A percentile compares a stretch with the other conserved stretches of the same genome.
Conservation (phyloP, 2,113 vertebrate genomes). For the Gymnogyps californianus region DNA sequence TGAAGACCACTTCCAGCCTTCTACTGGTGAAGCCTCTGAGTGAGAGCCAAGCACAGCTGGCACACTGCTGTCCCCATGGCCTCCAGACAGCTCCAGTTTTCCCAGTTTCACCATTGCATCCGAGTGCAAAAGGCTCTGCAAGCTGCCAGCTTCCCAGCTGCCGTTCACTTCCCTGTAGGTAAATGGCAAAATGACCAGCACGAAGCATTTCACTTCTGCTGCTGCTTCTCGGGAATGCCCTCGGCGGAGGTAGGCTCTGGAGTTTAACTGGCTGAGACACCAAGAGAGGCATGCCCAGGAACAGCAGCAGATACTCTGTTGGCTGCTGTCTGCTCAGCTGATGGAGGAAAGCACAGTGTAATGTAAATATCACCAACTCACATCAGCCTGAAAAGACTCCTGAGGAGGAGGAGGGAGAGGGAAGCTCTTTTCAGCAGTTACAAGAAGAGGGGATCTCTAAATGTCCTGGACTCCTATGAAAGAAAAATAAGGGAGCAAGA, state of each 20-base stretch:
- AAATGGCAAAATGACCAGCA: not conserved
- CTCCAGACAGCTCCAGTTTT: not conserved
- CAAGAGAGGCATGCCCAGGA: not conserved
- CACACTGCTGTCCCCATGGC: not conserved
- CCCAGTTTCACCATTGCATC: not conserved
- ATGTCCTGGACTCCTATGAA: not conserved
- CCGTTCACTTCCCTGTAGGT: not conserved
- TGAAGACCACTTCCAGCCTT: not conserved
- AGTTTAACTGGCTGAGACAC: not conserved
- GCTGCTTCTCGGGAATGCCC: not conserved
- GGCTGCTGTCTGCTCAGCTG: not conserved
- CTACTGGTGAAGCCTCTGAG: not conserved
- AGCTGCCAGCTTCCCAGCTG: not conserved
- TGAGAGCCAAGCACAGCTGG: not conserved
- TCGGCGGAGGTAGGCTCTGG: not conserved
- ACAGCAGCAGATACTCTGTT: not conserved
- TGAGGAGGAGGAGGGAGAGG: not conserved
- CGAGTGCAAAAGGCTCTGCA: not conserved
- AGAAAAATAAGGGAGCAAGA: not conserved
- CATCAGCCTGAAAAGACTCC: not conserved
- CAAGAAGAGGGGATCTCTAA: not conserved
- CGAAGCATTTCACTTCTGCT: not conserved
- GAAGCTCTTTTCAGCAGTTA: not conserved
- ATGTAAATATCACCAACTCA: not conserved
- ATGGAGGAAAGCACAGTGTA: not conserved